Evolutionary conservation across 2,888 invertebrate species (phyloP), one percentile per base, ranked within the genome.

Genomic region (Eristalinus aeneus): DNA sequence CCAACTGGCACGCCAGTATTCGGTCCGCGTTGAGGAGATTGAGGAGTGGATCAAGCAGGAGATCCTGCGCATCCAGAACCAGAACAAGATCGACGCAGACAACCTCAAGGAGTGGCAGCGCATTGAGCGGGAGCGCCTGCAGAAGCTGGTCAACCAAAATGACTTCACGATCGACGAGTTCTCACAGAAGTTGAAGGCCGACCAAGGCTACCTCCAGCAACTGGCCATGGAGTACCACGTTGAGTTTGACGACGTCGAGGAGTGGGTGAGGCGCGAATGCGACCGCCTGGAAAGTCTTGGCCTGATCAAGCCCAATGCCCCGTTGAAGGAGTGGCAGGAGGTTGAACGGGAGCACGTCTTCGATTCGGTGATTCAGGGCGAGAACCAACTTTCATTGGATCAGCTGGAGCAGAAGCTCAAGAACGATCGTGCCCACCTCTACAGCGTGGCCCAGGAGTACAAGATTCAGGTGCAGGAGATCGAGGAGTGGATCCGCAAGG

Each of bases 11-110:
- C 89, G 90, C 60, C 90, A 91, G 81, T 90, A 92, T 76, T 91
- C 91, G 39, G 90, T 92, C 20, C 90, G 90, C 1, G 91, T 91
- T 0, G 91, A 92, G 72, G 92, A 92, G 83, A 91, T 92, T 54
- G 91, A 91, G 69, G 90, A 90, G 34, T 92, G 92, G 92, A 90
- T 92, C 2, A 91, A 91, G 32, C 89, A 90, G 9, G 91, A 92
- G 83, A 91, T 92, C 11, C 79, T 90, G 11, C 90, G 90, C 9
- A 88, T 92, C 1, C 90, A 92, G n/a, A 89, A 89, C 12, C 89
- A 91, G 63, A 91, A 91, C 0, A 82, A 90, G 1, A 81, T 91
- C 0, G 91, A 92, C 75, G 89, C 91, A 64, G 89, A 90, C 31
- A 90, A 89, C 22, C 88, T 92, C 2, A 90, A 91, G 68, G 89